phyloP scores from a whole-genome alignment of 2,797 vertebrate genomes.

The Diplodus sargus region DNA sequence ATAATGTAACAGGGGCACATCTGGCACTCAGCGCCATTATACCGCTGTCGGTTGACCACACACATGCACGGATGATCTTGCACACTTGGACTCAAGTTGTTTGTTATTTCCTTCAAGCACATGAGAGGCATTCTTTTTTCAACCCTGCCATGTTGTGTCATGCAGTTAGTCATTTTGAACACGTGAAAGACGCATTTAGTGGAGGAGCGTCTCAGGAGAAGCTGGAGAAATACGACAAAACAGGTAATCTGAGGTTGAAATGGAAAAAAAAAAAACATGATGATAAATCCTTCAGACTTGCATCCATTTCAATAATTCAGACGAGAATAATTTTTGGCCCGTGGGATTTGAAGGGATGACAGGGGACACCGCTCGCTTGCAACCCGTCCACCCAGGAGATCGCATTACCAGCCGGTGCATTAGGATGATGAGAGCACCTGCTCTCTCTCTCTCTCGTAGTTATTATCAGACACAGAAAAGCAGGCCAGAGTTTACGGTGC shows the following conservation, averaged over 20 bases:
- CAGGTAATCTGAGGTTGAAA: not conserved
- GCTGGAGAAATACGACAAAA: not conserved
- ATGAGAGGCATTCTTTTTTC: slow-evolving; percentile 23
- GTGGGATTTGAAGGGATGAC: slow-evolving; percentile 51
- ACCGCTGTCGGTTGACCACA: slow-evolving; percentile 57
- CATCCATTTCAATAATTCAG: slow-evolving; percentile 66
- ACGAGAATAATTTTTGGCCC: slow-evolving; percentile 42
- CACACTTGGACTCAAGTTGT: slow-evolving; percentile 27
- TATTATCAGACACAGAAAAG: slow-evolving; percentile 56
- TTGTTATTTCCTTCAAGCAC: not conserved
- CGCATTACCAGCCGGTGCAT: slow-evolving; percentile 70
- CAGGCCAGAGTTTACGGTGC: slow-evolving; percentile 51
- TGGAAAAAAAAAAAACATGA: not conserved
- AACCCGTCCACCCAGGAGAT: slow-evolving; percentile 57
- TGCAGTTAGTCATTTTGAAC: not conserved
- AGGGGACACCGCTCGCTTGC: slow-evolving; percentile 28
- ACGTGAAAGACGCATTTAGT: not conserved
- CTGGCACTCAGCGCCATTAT: slow-evolving; percentile 63
- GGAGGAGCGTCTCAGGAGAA: not conserved
- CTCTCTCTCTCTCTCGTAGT: slow-evolving; percentile 38
- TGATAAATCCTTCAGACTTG: slow-evolving; percentile 45
- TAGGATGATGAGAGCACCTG: slow-evolving; percentile 75
- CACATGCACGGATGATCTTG: slow-evolving; percentile 41
- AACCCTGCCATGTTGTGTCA: slow-evolving; percentile 20
- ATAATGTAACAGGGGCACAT: slow-evolving; percentile 79